Percentiles rank a stretch among this genome's conserved stretches.
These are phyloP conservation scores for Samia ricini DNA, from an alignment of 1,140 invertebrate genomes.

Conservation along the genomic window DNA sequence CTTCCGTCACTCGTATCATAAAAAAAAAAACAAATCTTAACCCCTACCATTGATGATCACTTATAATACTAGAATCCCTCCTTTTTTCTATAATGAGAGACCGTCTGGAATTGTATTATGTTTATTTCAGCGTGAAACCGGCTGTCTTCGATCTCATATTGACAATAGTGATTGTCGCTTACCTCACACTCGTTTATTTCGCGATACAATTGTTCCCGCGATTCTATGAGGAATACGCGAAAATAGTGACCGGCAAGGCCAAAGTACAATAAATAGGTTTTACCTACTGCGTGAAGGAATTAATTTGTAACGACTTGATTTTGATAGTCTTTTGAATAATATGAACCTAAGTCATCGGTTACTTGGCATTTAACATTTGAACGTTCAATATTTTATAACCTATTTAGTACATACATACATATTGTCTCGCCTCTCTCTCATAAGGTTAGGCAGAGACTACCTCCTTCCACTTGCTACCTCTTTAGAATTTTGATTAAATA, in stretches of 20 bases:
- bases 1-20: no score
- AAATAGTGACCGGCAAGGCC: slow-evolving; percentile 55
- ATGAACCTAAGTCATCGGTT: background rate
- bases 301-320: background rate
- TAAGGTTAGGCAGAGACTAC: no score
- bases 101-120: background rate
- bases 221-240: slow-evolving; percentile 76
- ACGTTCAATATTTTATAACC: no score
- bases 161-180: slow-evolving; percentile 89
- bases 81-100: no score
- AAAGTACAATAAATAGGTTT: slow-evolving; percentile 48
- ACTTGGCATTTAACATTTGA: no score
- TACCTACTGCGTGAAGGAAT: slow-evolving; percentile 12
- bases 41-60: no score
- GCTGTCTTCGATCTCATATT: slow-evolving; percentile 98
- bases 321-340: background rate
- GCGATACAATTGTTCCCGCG: slow-evolving; percentile 85
- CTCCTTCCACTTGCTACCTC: no score
- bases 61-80: no score
- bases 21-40: no score
- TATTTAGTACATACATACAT: no score
- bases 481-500: no score
- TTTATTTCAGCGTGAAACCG: slow-evolving; percentile 91
- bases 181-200: slow-evolving; percentile 90
- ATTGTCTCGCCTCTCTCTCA: no score